A percentile compares a stretch with the other conserved stretches of the same genome.
Evolutionary conservation across 2,797 vertebrate species (phyloP).

Genomic region (Botia kubotai): DNA sequence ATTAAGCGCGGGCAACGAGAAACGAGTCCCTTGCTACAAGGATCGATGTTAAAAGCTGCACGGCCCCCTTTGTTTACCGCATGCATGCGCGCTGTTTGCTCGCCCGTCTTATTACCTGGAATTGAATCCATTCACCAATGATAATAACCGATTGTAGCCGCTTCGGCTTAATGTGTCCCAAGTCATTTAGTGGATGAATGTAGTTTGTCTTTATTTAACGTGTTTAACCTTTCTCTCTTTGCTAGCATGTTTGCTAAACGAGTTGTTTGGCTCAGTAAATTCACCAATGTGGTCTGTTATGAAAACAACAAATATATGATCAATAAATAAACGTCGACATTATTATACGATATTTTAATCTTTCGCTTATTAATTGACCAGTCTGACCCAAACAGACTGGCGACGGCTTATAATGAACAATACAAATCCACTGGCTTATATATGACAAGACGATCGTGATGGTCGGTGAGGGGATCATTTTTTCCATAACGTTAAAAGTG

Average conservation of each 20-base stretch:
- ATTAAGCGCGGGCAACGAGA: constrained; percentile 71
- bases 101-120: not conserved
- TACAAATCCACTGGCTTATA: not conserved
- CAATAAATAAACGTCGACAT: not conserved
- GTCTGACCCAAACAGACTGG: not conserved
- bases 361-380: not conserved
- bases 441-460: not conserved
- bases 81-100: not conserved
- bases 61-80: constrained; percentile 40
- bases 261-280: not conserved
- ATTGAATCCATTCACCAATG: not conserved
- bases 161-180: not conserved
- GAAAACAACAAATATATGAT: not conserved
- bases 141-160: not conserved
- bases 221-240: not conserved
- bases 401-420: not conserved
- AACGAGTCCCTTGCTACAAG: constrained; percentile 59
- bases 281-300: no score
- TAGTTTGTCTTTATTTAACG: not conserved
- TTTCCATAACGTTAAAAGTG: not conserved
- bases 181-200: not conserved
- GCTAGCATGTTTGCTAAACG: not conserved
- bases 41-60: constrained; percentile 32
- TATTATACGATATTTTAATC: not conserved
- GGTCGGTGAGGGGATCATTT: not conserved